phyloP scores from a whole-genome alignment of 1,140 invertebrate genomes.

The Eriocheir sinensis region DNA sequence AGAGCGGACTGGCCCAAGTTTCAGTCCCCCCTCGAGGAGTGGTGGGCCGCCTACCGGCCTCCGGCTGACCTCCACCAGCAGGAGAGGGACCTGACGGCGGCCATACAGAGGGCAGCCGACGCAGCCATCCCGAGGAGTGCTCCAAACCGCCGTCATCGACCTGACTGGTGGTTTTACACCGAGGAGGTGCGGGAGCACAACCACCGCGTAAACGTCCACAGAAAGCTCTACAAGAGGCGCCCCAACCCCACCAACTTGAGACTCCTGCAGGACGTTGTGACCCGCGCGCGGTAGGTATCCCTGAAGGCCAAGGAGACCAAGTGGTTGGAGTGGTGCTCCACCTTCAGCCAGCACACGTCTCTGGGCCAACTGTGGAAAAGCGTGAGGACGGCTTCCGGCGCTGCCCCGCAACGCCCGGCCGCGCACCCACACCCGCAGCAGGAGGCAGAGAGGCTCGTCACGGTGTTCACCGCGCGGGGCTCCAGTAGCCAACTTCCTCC shows the following conservation, averaged over 20 bases:
- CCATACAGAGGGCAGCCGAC: neutral
- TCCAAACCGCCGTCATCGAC: neutral
- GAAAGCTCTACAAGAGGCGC: neutral
- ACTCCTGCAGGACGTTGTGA: no score
- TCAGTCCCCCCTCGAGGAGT: neutral
- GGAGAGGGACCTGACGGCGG: neutral
- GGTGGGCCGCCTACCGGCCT: neutral
- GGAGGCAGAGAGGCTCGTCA: neutral
- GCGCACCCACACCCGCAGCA: neutral
- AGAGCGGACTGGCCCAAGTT: neutral
- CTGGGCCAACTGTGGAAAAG: no score
- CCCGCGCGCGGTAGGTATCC: neutral
- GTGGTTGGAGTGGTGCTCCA: no score
- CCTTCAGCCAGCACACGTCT: no score
- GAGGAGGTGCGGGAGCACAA: neutral
- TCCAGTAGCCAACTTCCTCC: neutral
- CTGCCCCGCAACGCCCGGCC: no score
- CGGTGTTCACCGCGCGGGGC: neutral
- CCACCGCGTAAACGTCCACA: neutral
- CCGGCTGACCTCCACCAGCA: neutral
- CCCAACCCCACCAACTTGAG: neutral
- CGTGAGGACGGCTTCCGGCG: no score
- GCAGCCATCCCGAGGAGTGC: neutral
- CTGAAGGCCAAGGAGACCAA: neutral
- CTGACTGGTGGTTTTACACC: neutral